Base-by-base conservation (phyloP, 2,888 invertebrate species). In the Stenurella melanura region DNA sequence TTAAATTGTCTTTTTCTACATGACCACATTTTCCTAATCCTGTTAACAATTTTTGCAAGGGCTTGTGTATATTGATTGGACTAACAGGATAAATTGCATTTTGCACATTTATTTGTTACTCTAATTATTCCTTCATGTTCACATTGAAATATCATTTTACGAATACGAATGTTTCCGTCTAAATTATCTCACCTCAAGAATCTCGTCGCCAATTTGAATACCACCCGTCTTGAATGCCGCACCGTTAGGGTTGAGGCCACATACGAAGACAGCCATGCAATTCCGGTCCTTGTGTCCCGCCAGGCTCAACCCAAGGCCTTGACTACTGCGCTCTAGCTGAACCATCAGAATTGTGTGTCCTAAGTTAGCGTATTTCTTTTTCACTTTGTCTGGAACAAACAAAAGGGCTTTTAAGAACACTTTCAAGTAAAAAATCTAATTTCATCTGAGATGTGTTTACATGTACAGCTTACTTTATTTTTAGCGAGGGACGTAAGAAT, bases 201-300 rank as follows among this genome's bases (percentile, higher is more conserved):
- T 95, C 90, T 99, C 98, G 89, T 99, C 99, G 0, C 98, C 98
- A 18, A 98, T 94, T 88, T 94, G 93, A 50, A 99, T 93, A 9
- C 95, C 93, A 7, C 94, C 93, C 6, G 93, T 92, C 83, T 93
- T 93, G 79, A 91, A 93, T 3, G 97, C 96, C 0, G 95, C 92
- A 15, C 98, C 98, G 3, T 94, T 94, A 0, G 97, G 96, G 89
- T 98, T 95, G 72, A 99, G 91, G n/a, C 98, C 98, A 83, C 97
- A 98, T 34, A 99, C 94, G 90, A 98, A 98, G 77, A 98, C 98
- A 30, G 97, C 97, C 98, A 98, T 98, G 86, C 95, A 95, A 87
- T 94, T 96, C 64, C 98, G 93, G 90, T 98, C 98, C 86, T 95
- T 93, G 91, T 98, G 98, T 0, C 98, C 99, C 0, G 98, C 97